Evolutionary conservation across 2,113 vertebrate genomes (phyloP).

Genomic region (Sorex araneus): DNA sequence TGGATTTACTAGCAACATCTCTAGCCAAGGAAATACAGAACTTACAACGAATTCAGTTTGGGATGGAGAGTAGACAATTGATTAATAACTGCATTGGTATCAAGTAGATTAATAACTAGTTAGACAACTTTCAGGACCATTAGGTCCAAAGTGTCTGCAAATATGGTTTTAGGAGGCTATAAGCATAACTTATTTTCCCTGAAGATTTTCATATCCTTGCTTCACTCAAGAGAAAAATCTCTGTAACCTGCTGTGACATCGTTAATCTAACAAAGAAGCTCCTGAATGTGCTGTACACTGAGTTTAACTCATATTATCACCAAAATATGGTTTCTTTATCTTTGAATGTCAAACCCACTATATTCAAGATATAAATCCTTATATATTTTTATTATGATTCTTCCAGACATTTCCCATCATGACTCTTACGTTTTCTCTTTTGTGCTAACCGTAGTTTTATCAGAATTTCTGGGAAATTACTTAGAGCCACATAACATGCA

Average conservation of each 20-base stretch:
- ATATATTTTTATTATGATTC: conserved; percentile 1
- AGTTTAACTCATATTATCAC: not conserved
- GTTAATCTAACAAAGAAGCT: not conserved
- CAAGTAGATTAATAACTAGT: not conserved
- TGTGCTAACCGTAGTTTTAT: conserved; percentile 1
- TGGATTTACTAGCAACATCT: no score
- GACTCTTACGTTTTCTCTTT: not conserved
- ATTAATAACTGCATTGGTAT: not conserved
- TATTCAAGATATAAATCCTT: conserved; percentile 5
- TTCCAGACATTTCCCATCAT: conserved; percentile 16
- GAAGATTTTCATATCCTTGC: not conserved
- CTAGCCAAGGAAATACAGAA: not conserved
- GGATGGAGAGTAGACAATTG: not conserved
- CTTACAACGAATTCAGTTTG: not conserved
- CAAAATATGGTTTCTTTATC: not conserved
- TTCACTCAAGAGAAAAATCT: conserved; percentile 12
- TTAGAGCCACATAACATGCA: not conserved
- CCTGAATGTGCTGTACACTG: not conserved
- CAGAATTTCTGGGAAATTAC: conserved; percentile 7
- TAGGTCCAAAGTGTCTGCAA: not conserved
- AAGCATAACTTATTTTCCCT: not conserved
- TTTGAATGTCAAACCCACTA: not conserved
- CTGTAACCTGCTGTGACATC: not conserved
- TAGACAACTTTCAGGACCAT: not conserved
- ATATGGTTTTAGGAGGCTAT: not conserved